Conservation (phyloP, 35 echinoderm and acorn worm genomes). For the Lytechinus pictus region DNA sequence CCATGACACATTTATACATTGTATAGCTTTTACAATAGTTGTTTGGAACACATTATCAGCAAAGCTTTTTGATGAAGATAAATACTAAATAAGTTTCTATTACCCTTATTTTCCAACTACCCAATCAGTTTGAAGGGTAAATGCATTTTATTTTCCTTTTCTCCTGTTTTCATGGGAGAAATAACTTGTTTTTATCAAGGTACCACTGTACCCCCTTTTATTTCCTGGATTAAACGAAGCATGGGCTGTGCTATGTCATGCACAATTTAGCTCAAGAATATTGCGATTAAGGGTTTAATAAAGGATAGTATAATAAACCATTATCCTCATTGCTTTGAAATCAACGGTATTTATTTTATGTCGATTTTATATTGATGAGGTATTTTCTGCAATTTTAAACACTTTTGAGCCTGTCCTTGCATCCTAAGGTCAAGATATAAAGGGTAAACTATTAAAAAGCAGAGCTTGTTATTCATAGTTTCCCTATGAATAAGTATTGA, state of each 20-base stretch:
- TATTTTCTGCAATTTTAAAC: background rate
- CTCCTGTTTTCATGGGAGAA: background rate
- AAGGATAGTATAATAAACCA: background rate
- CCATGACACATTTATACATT: background rate
- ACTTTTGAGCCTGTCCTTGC: too few species aligned
- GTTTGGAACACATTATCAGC: background rate
- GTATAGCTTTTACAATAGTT: background rate
- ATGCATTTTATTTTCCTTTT: background rate
- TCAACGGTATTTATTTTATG: background rate
- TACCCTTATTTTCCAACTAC: background rate
- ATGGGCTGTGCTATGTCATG: background rate
- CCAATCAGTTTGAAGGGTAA: background rate
- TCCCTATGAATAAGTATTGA: too few species aligned
- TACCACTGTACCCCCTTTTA: background rate
- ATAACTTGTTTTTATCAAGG: background rate
- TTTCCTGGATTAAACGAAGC: background rate
- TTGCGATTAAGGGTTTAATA: background rate
- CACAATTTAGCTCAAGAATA: constrained; percentile 7
- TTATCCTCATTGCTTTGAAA: background rate
- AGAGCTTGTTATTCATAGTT: too few species aligned
- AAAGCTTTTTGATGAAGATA: background rate
- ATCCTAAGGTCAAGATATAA: too few species aligned
- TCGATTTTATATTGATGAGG: background rate
- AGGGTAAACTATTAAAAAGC: too few species aligned
- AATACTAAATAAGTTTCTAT: background rate